Conservation (phyloP, 1,140 invertebrate genomes). For the Macrobrachium rosenbergii region DNA sequence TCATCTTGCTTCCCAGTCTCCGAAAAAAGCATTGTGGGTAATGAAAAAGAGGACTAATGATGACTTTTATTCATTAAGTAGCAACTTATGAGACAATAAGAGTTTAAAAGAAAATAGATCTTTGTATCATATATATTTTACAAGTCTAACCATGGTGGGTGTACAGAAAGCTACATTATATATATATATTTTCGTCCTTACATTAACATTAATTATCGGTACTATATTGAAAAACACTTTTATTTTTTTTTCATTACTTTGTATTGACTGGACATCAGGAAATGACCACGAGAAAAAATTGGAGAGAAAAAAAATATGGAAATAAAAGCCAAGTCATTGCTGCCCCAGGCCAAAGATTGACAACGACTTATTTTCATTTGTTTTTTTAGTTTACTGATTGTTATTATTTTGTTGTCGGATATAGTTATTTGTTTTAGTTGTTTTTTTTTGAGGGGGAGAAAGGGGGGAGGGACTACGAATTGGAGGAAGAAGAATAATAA, state of each 20-base stretch:
- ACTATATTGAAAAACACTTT: slow-evolving; percentile 18
- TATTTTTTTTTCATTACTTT: slow-evolving; percentile 12
- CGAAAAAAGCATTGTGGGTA: background rate
- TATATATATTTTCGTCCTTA: slow-evolving; percentile 48
- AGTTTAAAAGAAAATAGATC: slow-evolving; percentile 59
- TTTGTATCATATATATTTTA: slow-evolving; percentile 53
- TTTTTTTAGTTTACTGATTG: too few species aligned
- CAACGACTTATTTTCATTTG: too few species aligned
- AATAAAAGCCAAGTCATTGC: slow-evolving; percentile 10
- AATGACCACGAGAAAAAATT: slow-evolving; percentile 10
- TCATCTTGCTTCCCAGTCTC: background rate
- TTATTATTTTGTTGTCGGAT: too few species aligned
- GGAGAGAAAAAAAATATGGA: background rate
- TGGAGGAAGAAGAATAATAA: background rate
- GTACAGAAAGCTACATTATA: slow-evolving; percentile 44
- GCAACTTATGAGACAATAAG: slow-evolving; percentile 57
- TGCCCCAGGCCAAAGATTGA: too few species aligned
- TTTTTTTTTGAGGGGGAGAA: background rate
- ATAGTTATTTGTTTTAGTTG: background rate
- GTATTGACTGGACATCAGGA: slow-evolving; percentile 14
- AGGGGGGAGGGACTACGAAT: background rate
- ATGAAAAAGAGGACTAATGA: slow-evolving; percentile 34
- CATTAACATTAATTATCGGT: slow-evolving; percentile 30
- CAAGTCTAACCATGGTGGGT: slow-evolving; percentile 48
- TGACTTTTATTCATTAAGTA: slow-evolving; percentile 57